Conservation (phyloP, 2,797 vertebrate genomes). For the Poeciliopsis turneri region DNA sequence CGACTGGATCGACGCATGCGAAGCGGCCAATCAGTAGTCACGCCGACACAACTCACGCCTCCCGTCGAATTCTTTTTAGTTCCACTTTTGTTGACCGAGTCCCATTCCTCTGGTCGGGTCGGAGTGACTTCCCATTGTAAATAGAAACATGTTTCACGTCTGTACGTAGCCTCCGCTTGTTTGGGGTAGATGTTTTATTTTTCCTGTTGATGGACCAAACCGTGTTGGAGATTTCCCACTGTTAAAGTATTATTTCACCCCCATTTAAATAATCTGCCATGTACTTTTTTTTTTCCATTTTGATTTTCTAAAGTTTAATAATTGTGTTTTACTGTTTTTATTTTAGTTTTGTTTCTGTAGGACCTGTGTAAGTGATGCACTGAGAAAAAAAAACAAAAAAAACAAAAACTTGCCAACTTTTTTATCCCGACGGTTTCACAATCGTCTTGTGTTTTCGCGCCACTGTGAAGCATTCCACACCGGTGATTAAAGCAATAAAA, state of each 20-base stretch:
- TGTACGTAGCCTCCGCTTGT: not conserved
- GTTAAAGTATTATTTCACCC: not conserved
- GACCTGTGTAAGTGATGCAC: conserved; percentile 25
- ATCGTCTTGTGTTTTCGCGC: conserved; percentile 26
- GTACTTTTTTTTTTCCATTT: not conserved
- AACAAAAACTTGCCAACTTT: not conserved
- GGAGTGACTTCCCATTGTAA: conserved; percentile 10
- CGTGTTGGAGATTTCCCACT: not conserved
- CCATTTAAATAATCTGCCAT: not conserved
- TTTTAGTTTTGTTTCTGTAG: not conserved
- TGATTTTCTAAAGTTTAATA: not conserved
- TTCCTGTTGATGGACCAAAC: not conserved
- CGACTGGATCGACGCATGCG: conserved; percentile 96
- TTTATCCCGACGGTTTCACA: conserved; percentile 2
- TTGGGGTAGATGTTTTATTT: not conserved
- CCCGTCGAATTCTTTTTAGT: not conserved
- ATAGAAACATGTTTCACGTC: not conserved
- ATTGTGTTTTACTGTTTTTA: not conserved
- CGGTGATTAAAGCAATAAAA: conserved; percentile 20
- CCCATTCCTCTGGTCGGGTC: conserved; percentile 46
- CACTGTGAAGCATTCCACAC: conserved; percentile 33
- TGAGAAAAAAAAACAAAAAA: conserved; percentile 6
- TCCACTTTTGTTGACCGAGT: not conserved
- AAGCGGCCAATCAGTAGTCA: conserved; percentile 92
- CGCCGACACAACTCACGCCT: conserved; percentile 5